Evolutionary conservation across 1,140 invertebrate species (phyloP).

Genomic region (Formica exsecta): DNA sequence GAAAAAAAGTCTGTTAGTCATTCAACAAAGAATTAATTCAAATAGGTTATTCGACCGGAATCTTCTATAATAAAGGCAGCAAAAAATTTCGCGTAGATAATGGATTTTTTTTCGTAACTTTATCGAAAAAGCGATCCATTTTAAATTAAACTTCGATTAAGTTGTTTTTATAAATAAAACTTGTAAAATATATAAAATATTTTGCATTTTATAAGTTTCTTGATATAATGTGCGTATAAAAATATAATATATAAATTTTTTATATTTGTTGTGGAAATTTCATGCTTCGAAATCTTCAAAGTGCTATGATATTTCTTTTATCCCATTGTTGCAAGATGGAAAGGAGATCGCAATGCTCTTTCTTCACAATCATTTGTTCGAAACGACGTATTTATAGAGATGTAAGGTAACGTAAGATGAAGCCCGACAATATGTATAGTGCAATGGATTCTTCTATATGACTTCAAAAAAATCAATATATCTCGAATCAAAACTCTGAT

Average conservation of each 20-base stretch:
- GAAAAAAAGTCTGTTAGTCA: neutral
- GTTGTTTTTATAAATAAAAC: slow-evolving; percentile 6
- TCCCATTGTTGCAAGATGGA: too few species aligned
- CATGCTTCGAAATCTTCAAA: too few species aligned
- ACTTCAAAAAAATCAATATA: too few species aligned
- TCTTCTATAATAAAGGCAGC: neutral
- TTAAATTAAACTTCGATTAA: slow-evolving; percentile 13
- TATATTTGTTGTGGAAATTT: neutral
- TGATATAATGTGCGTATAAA: neutral
- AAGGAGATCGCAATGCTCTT: too few species aligned
- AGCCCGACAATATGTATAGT: too few species aligned
- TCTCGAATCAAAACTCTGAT: too few species aligned
- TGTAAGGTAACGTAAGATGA: too few species aligned
- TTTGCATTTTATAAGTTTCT: neutral
- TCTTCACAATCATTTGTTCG: too few species aligned
- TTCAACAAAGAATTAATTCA: slow-evolving; percentile 29
- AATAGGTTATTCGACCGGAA: neutral
- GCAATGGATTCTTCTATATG: too few species aligned
- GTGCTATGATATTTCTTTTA: too few species aligned
- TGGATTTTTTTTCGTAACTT: slow-evolving; percentile 12
- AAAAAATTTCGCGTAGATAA: neutral
- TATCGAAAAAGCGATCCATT: slow-evolving; percentile 12
- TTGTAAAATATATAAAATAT: neutral
- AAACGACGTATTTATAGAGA: too few species aligned
- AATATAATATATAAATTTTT: neutral